Evolutionary conservation across 2,113 vertebrate genomes (phyloP).

Genomic region (Apaloderma vittatum): DNA sequence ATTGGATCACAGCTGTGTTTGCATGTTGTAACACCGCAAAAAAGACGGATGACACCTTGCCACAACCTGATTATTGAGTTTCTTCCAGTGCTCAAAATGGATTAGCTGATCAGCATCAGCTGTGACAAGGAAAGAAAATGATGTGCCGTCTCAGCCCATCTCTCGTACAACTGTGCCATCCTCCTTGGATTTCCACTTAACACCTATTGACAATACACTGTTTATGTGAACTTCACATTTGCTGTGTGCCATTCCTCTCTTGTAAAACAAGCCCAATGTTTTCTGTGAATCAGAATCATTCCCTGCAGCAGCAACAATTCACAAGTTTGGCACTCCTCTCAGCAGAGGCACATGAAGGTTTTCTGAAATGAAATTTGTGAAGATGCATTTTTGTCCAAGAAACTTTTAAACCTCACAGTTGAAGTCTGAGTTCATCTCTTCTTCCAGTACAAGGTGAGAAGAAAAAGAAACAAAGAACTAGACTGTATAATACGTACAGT

Average conservation of each 20-base stretch:
- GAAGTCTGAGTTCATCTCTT: neutral
- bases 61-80: neutral
- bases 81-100: neutral
- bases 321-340: neutral
- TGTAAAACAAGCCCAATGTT: neutral
- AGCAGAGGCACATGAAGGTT: neutral
- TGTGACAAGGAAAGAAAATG: neutral
- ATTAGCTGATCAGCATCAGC: neutral
- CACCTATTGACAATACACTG: neutral
- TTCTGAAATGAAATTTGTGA: neutral
- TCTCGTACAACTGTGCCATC: neutral
- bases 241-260: neutral
- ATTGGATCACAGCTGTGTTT: neutral
- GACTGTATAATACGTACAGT: neutral
- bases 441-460: neutral
- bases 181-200: neutral
- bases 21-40: neutral
- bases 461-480: neutral
- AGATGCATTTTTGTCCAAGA: neutral
- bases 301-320: neutral
- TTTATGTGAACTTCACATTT: neutral
- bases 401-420: neutral
- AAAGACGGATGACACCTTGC: neutral
- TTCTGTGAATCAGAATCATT: neutral
- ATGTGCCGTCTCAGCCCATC: neutral